Percentiles rank a stretch among this genome's conserved stretches.
phyloP scores from a whole-genome alignment of 2,797 vertebrate genomes.

The Heterohyrax brucei region DNA sequence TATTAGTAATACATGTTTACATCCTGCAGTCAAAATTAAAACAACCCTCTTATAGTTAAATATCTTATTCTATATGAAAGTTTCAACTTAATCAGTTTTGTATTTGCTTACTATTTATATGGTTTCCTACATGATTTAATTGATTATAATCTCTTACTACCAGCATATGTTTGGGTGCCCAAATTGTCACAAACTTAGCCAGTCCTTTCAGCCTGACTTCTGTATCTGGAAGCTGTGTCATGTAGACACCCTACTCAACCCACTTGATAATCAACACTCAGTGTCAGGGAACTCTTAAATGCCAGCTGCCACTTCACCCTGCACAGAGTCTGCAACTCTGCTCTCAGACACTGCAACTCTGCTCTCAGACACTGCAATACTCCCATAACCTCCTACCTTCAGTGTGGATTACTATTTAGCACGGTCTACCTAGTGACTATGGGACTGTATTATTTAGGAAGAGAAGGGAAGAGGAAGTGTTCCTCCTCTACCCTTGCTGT shows the following conservation, averaged over 20 bases:
- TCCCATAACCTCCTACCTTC: background rate
- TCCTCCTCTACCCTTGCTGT: background rate
- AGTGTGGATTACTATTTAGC: background rate
- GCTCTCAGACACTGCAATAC: background rate
- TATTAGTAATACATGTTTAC: background rate
- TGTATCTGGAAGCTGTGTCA: background rate
- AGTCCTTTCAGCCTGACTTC: background rate
- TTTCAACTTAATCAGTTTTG: background rate
- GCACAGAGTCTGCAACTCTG: too few species aligned
- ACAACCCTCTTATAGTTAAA: background rate
- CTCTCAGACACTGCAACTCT: background rate
- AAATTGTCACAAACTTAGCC: background rate
- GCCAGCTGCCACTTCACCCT: background rate
- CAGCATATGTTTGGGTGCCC: background rate
- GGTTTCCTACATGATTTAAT: constrained; percentile 1
- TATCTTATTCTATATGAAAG: background rate
- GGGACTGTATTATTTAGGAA: background rate
- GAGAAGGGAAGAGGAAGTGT: background rate
- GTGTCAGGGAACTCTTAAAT: background rate
- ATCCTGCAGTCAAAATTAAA: background rate
- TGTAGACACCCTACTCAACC: background rate
- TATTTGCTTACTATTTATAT: background rate
- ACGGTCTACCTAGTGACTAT: background rate
- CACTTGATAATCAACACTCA: background rate
- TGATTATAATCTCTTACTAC: background rate